Evolutionary conservation across 2,888 invertebrate genomes (phyloP).

Genomic region (Acholoe squamosa): DNA sequence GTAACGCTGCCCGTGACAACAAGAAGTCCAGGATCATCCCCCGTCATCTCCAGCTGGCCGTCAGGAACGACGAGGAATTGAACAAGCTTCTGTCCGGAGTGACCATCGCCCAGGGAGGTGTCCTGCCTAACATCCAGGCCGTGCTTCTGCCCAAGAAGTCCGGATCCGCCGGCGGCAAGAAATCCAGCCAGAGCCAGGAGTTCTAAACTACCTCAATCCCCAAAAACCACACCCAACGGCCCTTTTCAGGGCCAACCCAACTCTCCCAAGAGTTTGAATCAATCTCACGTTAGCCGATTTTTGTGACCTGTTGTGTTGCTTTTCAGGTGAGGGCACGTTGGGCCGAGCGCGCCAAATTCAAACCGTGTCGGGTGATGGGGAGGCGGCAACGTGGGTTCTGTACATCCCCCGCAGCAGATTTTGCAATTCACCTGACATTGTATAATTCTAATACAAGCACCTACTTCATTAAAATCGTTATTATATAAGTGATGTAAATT

Average conservation of each 20-base stretch:
- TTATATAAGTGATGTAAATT: no score
- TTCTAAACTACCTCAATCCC: neutral
- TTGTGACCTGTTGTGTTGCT: neutral
- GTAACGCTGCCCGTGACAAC: slow-evolving; percentile 85
- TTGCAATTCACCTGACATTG: no score
- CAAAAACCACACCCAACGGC: slow-evolving; percentile 56
- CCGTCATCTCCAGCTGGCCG: slow-evolving; percentile 90
- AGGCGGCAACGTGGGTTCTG: no score
- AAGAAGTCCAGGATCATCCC: slow-evolving; percentile 89
- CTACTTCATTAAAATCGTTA: no score
- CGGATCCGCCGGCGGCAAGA: slow-evolving; percentile 49
- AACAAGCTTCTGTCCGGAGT: slow-evolving; percentile 90
- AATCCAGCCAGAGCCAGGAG: slow-evolving; percentile 64
- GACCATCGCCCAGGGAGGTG: slow-evolving; percentile 92
- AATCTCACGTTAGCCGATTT: neutral
- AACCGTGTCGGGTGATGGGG: neutral
- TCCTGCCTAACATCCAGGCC: slow-evolving; percentile 90
- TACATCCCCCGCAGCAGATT: no score
- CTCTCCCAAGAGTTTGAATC: slow-evolving; percentile 53
- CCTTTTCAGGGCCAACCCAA: slow-evolving; percentile 67
- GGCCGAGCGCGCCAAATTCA: slow-evolving; percentile 10
- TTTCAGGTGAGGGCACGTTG: neutral
- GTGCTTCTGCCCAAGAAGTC: slow-evolving; percentile 90
- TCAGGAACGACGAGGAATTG: slow-evolving; percentile 91
- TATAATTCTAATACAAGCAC: no score